A percentile compares a stretch with the other conserved stretches of the same genome.
phyloP scores from a whole-genome alignment of 2,113 vertebrate species.

The Heterochromis multidens region DNA sequence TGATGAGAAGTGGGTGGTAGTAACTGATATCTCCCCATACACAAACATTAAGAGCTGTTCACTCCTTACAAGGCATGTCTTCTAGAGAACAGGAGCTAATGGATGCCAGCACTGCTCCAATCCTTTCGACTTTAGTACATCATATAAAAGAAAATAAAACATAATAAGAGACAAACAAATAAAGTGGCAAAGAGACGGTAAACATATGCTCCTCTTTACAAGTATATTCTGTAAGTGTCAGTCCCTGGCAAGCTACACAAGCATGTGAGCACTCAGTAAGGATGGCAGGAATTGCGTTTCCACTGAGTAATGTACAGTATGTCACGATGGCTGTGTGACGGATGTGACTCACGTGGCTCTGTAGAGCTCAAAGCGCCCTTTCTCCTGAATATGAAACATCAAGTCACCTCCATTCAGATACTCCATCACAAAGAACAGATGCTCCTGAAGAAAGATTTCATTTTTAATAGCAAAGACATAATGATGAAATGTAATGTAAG shows the following conservation, averaged over 20 bases:
- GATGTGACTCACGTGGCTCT: slow-evolving; percentile 84
- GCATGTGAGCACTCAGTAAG: background rate
- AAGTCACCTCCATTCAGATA: slow-evolving; percentile 96
- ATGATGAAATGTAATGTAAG: background rate
- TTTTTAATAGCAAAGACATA: background rate
- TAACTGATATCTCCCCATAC: slow-evolving; percentile 13
- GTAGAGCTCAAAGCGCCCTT: slow-evolving; percentile 94
- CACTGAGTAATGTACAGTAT: background rate
- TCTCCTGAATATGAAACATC: slow-evolving; percentile 99
- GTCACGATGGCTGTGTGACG: background rate
- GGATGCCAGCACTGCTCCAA: background rate
- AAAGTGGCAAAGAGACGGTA: background rate
- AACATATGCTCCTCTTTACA: background rate
- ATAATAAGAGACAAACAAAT: background rate
- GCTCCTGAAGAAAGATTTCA: slow-evolving; percentile 78
- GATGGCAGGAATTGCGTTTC: background rate
- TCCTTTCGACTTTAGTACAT: background rate
- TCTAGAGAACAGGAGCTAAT: slow-evolving; percentile 10
- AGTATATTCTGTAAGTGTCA: background rate
- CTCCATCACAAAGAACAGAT: slow-evolving; percentile 99
- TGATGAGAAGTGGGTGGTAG: slow-evolving; percentile 28
- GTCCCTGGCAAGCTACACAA: background rate
- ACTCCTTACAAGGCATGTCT: slow-evolving; percentile 50
- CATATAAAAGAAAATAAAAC: background rate
- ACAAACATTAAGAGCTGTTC: background rate